Conservation (phyloP, 1,140 invertebrate genomes). For the Drosophila sturtevanti region DNA sequence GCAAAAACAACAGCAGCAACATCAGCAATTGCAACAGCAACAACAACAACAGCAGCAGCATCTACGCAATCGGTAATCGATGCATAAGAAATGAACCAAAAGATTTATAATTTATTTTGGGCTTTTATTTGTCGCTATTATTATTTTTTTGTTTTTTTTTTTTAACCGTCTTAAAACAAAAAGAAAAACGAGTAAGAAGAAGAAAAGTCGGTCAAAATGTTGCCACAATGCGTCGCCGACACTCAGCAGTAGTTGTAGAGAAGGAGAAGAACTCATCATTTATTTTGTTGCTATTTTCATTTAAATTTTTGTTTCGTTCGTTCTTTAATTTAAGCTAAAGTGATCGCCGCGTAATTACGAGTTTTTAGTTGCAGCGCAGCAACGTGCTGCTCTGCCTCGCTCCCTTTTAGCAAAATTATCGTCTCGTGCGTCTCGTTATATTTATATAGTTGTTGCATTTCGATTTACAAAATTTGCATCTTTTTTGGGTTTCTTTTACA, state of each 20-base stretch:
- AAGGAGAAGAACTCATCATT: constrained; percentile 24
- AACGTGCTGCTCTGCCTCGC: constrained; percentile 30
- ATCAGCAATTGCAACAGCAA: constrained; percentile 24
- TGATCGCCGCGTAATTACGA: constrained; percentile 48
- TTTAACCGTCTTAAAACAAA: constrained; percentile 44
- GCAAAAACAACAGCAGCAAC: constrained; percentile 52
- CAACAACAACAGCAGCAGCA: constrained; percentile 53
- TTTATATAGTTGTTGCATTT: constrained; percentile 28
- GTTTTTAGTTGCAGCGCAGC: constrained; percentile 50
- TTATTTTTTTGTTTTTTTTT: constrained; percentile 14
- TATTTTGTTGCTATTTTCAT: constrained; percentile 49
- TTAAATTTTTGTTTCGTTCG: constrained; percentile 34
- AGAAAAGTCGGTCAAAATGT: constrained; percentile 71
- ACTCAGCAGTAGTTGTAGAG: not conserved
- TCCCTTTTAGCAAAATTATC: constrained; percentile 47
- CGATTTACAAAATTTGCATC: constrained; percentile 24
- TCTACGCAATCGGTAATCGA: constrained; percentile 76
- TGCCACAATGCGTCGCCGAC: constrained; percentile 45
- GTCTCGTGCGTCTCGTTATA: constrained; percentile 42
- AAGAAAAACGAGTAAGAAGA: constrained; percentile 35
- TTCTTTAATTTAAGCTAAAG: constrained; percentile 51
- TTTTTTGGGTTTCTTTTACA: not conserved
- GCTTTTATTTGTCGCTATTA: constrained; percentile 30
- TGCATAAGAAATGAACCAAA: constrained; percentile 69
- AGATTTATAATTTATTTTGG: constrained; percentile 73